These are phyloP conservation scores for Caenorhabditis virilis DNA, from an alignment of 2,888 invertebrate genomes.

Conservation along the genomic window DNA sequence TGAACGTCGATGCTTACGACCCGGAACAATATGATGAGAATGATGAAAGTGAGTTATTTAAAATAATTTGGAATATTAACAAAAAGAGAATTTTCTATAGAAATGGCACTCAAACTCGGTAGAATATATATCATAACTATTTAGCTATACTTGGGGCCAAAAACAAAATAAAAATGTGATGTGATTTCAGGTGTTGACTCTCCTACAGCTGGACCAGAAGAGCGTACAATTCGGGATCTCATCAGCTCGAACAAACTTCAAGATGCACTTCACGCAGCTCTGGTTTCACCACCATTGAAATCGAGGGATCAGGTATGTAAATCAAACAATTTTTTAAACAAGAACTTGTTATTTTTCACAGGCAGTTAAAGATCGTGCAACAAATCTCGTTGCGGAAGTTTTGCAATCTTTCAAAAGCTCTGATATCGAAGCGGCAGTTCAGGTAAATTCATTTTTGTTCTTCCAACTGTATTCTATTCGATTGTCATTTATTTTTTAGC, in stretches of 20 bases:
- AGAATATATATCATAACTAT: too few relatives aligned
- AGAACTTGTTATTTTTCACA: constrained; percentile 13
- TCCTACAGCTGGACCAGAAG: constrained; percentile 48
- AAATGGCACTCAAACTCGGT: too few relatives aligned
- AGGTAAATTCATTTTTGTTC: too few relatives aligned
- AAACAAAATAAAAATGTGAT: too few relatives aligned
- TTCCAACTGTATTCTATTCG: too few relatives aligned
- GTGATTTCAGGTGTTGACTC: constrained; percentile 39
- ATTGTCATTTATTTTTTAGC: constrained; percentile 19
- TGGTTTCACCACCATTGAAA: constrained; percentile 57
- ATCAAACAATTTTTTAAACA: background rate
- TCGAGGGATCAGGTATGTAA: constrained; percentile 63
- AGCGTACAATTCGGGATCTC: constrained; percentile 37
- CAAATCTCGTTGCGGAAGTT: constrained; percentile 53
- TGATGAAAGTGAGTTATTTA: background rate
- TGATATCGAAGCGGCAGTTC: constrained; percentile 57
- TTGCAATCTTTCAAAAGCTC: constrained; percentile 57
- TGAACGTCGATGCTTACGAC: constrained; percentile 95
- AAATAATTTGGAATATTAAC: background rate
- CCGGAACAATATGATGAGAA: constrained; percentile 77
- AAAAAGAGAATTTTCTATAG: too few relatives aligned
- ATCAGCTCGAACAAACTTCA: constrained; percentile 42
- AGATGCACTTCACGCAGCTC: constrained; percentile 61
- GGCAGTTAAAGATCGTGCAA: constrained; percentile 53
- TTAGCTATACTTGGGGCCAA: too few relatives aligned